Evolutionary conservation across 2,888 invertebrate genomes (phyloP), one percentile per base, ranked within the genome.

Genomic region (Augiades crinisus): DNA sequence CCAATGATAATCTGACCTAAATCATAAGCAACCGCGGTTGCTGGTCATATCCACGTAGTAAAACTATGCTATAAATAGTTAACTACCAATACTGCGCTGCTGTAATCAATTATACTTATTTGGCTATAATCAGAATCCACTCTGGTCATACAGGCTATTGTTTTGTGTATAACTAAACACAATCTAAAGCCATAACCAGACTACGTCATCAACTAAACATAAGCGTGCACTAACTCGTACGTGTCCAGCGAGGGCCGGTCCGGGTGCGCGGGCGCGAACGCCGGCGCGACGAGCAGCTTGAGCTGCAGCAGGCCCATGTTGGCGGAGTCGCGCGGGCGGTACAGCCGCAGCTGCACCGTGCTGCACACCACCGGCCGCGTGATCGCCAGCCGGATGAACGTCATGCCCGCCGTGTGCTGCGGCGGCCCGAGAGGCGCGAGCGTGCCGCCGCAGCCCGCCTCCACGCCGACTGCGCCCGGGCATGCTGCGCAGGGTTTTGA

Each of bases 301-400:
- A 98, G 93, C 84, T 98, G 97, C 55, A 97, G 93, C 33, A 98
- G 86, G 3, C 98, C 97, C 74, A 98, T 95, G 68, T 95, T 97
- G 63, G 94, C 93, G n/a, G 96, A 95, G 69, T 98, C 98, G 24
- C 95, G 90, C 0, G 98, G 98, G 73, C 96, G 95, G 78, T 95
- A 96, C 14, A 90, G 75, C 0, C 89, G 73, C 30, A 96, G 87
- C 47, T 96, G 93, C 52, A 98, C 94, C 33, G 94, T 94, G 54
- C 95, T 95, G 33, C 95, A 96, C 10, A 98, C 95, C 80, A 97
- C 94, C 1, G 97, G 96, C 56, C 94, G 93, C 2, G 95, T 93
- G 10, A 98, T 89, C 64, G 94, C 95, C 14, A 98, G 91, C 45
- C 95, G 93, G 72, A 98, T 97, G 75, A 94, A 95, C 0, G 96